Evolutionary conservation across 2,888 invertebrate species (phyloP), one percentile per base, ranked within the genome.

Genomic region (Lasioglossum zephyrum): DNA sequence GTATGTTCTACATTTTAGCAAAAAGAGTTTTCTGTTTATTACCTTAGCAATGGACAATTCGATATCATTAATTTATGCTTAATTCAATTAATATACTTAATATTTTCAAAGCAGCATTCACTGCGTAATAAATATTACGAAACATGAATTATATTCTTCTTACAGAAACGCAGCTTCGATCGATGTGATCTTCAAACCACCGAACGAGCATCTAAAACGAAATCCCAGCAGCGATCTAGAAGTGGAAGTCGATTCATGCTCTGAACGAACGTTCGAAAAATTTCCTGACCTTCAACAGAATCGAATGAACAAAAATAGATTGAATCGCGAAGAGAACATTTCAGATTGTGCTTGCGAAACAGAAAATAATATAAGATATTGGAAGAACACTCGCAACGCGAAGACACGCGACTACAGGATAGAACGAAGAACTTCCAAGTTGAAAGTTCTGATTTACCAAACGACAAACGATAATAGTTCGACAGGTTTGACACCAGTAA

Each of bases 211-310:
- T n/a, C 1, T 2, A 9, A 47, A 44, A 26, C 69, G 66, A 18
- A 81, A 74, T 44, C 49, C 31, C 13, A 77, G 53, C 13, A 92
- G 88, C 47, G 89, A 92, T 47, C 87, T 91, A 6, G 87, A 87
- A 6, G 90, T 90, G 3, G 90, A 91, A 79, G 77, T 90, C 16
- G 91, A 88, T 8, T 91, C 91, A 16, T 63, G 31, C 8, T 49
- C 76, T 9, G 41, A 66, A 53, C 47, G 80, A 70, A 26, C 47
- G 11, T 49, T 44, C 36, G 22, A n/a, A 53, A 53, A 13, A 11
- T 31, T 22, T 77, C 22, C 1, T 6, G n/a, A 41, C 63, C 36
- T 39, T 69, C 57, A 13, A 87, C 89, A 79, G 82, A 85, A 74
- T 39, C 72, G 47, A 70, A 22, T 4, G 0, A 36, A 69, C 8